Base-by-base conservation (phyloP, 2,113 vertebrate species). In the Mobula birostris region DNA sequence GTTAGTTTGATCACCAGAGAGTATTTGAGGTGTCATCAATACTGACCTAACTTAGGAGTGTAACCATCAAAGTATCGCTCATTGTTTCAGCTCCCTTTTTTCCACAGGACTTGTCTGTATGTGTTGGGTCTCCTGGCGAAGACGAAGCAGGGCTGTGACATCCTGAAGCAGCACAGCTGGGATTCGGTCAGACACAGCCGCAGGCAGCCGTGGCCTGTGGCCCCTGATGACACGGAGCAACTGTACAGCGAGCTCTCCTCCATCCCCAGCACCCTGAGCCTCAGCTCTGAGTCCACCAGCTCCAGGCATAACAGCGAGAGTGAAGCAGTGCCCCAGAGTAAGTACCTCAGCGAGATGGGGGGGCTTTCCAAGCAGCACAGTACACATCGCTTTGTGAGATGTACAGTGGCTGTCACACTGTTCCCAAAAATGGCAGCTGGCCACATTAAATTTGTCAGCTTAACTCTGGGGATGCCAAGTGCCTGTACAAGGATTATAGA, bases 281-380 rank as follows among this genome's bases (percentile, higher is more conserved):
- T 99, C 95, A 99, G 98, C 96, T 99, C 98, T 0, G 99, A 99
- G 95, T 99, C 98, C 90, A 99, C 99, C 94, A 98, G 98, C 96
- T 99, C 99, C 36, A 97, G 99, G 90, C 98, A 99, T 96, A 99
- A 99, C 96, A 99, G 98, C 70, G 99, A 99, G 96, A 99, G 98
- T 0, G 99, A 99, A 96, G 99, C 98, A 87, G 96, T 97, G 32
- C 98, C 98, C 17, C 98, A 98, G 70, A 99, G 99, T 99, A 96
- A 96, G 97, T 95, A 94, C 4, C 70, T 17, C 21, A 82, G n/a
- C 40, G 40, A 21, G 61, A 61, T 66, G 24, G 32, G 19, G 19
- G 32, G 9, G 4, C 48, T 21, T 27, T n/a, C 66, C 5, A 5
- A 87, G 9, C 29, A 11, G 27, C 76, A 77, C 6, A 9, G 24